A percentile compares a stretch with the other conserved stretches of the same genome.
phyloP scores from a whole-genome alignment of 2,113 vertebrate species.

The Propithecus coquereli region DNA sequence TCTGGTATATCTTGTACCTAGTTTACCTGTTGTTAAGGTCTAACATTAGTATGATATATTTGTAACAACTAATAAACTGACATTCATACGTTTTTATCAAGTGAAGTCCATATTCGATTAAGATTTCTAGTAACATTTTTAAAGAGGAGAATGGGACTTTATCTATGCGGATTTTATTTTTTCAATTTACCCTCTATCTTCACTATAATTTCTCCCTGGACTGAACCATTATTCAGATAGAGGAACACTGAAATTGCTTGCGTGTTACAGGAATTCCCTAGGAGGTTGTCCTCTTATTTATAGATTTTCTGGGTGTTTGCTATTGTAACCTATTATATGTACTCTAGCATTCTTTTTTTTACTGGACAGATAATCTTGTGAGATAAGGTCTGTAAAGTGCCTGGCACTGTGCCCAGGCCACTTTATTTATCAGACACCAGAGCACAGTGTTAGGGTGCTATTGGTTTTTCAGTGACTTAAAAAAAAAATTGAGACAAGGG shows the following conservation, averaged over 20 bases:
- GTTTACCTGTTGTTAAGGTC: not conserved
- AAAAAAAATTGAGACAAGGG: not conserved
- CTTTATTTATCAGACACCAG: not conserved
- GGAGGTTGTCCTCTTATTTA: not conserved
- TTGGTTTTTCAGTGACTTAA: not conserved
- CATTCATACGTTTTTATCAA: not conserved
- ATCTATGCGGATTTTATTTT: not conserved
- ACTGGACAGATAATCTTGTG: not conserved
- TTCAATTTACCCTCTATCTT: not conserved
- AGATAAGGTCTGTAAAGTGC: not conserved
- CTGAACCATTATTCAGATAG: constrained; percentile 16
- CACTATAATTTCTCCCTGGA: not conserved
- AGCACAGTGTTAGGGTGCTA: not conserved
- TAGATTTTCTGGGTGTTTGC: constrained; percentile 9
- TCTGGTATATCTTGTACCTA: not conserved
- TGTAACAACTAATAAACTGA: not conserved
- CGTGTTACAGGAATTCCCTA: not conserved
- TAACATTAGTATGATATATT: not conserved
- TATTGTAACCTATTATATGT: not conserved
- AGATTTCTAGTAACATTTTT: not conserved
- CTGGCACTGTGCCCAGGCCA: not conserved
- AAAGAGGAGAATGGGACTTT: not conserved
- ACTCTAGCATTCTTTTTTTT: not conserved
- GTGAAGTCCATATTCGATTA: not conserved
- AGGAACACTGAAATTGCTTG: not conserved